These are phyloP conservation scores for Lepisosteus osseus DNA, from an alignment of 2,113 vertebrate species.

Conservation along the genomic window DNA sequence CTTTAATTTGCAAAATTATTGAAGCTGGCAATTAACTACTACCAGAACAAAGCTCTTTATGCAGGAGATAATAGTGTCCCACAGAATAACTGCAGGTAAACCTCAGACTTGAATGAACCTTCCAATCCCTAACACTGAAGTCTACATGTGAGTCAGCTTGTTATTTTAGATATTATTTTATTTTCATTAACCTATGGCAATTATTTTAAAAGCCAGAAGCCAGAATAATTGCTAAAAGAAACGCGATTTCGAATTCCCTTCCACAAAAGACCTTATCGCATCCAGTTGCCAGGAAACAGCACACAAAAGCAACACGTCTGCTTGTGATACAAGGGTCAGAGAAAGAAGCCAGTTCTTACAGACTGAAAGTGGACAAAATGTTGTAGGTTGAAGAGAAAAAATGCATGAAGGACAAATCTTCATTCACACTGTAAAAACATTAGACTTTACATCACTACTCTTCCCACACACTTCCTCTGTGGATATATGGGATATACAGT, in stretches of 20 bases:
- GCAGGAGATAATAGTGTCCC: no score
- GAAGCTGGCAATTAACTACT: no score
- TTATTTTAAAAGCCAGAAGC: constrained; percentile 28
- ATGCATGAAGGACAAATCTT: background rate
- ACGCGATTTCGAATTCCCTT: constrained; percentile 8
- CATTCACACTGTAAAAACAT: no score
- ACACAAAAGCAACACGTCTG: constrained; percentile 7
- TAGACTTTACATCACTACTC: no score
- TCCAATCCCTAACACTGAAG: background rate
- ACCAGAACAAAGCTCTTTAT: no score
- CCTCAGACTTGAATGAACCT: background rate
- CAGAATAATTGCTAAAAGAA: constrained; percentile 25
- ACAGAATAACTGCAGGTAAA: no score
- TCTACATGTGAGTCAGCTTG: no score
- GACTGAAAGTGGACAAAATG: no score
- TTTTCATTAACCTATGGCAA: constrained; percentile 25
- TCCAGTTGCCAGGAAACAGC: constrained; percentile 36
- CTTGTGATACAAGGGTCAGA: constrained; percentile 6
- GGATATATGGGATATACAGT: no score
- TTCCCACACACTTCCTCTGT: no score
- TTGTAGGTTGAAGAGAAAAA: background rate
- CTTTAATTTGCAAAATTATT: no score
- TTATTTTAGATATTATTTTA: background rate
- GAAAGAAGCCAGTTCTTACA: background rate
- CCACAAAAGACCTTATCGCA: constrained; percentile 4